Evolutionary conservation across 2,888 invertebrate genomes (phyloP), one percentile per base, ranked within the genome.

Genomic region (Lithophane ornitopus): DNA sequence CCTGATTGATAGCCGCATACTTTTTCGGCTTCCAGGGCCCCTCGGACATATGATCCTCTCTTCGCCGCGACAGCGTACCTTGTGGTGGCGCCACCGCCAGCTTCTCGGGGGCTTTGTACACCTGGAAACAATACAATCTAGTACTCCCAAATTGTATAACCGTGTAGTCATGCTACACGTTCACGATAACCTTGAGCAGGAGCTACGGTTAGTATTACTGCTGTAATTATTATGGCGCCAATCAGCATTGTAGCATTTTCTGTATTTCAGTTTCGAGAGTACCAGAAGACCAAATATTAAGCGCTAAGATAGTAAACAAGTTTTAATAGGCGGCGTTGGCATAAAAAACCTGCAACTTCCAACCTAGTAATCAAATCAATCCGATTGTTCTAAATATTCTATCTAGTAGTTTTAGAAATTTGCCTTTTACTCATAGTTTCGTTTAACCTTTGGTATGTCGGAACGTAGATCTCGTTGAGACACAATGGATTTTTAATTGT

Each of bases 11-110:
- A n/a, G 98, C 98, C 1, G 97, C 96, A 91, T 99, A 99, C 91
- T 98, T 98, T 91, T 97, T 98, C 0, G 99, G 98, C 90, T 98
- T 98, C 98, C 98, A 98, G 0, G 98, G 97, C n/a, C 97, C 97
- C 69, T 97, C 97, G 0, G 95, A 89, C 6, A 94, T 90, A 85
- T 94, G 88, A 7, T 97, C 95, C 6, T 96, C 96, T 1, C 95
- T 90, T 56, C 96, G 91, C 85, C 95, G 91, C 76, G 92, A 77
- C 72, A 94, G 87, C 63, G 94, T 93, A 63, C 93, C 92, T 34
- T 90, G 81, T 74, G 90, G 90, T 1, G 92, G 87, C 16, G 91
- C 89, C 3, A 84, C 82, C 22, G 89, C 81, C 65, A 90, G 73
- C 87, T 91, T 85, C 76, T 92, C 93, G 0, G 95, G 95, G 88